Evolutionary conservation across 2,113 vertebrate genomes (phyloP).

Genomic region (Salvator merianae): DNA sequence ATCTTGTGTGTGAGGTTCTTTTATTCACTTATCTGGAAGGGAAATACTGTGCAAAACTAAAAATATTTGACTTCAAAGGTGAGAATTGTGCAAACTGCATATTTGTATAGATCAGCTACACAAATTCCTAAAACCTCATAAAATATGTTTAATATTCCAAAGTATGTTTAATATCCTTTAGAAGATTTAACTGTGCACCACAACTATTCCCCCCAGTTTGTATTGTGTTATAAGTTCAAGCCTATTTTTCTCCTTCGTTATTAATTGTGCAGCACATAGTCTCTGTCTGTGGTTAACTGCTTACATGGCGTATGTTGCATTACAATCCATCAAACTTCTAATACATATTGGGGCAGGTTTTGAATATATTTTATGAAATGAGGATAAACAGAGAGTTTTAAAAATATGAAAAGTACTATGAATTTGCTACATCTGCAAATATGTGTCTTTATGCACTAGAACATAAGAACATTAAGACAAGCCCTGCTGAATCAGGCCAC

Average conservation of each 20-base stretch:
- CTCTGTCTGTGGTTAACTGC: neutral
- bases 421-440: neutral
- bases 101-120: constrained; percentile 29
- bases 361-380: neutral
- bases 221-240: no score
- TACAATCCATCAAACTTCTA: neutral
- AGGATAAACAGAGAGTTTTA: neutral
- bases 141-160: constrained; percentile 20
- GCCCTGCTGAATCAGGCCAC: no score
- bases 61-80: constrained; percentile 20
- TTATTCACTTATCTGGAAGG: neutral
- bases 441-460: no score
- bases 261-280: neutral
- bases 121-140: constrained; percentile 25
- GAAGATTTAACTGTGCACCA: no score
- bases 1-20: neutral
- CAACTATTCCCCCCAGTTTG: no score
- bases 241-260: neutral
- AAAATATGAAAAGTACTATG: neutral
- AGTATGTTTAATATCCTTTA: neutral
- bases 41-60: constrained; percentile 14
- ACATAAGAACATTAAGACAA: no score
- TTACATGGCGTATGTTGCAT: neutral
- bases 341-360: neutral
- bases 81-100: neutral